Base-by-base conservation (phyloP, 2,113 vertebrate species). In the Crotophaga sulcirostris region DNA sequence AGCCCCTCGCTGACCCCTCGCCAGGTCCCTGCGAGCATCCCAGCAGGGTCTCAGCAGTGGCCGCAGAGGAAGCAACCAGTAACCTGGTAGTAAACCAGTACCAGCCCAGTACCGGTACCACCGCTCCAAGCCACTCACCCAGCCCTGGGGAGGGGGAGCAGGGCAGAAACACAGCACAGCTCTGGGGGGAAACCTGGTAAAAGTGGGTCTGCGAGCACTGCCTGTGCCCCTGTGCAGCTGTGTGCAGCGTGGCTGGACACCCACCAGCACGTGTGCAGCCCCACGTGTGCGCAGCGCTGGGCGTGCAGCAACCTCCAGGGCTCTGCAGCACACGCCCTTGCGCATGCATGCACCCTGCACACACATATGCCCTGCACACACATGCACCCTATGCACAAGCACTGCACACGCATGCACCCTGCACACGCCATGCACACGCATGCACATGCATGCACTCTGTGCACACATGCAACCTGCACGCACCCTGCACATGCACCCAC, bases 121-220 rank as follows among this genome's bases (percentile, higher is more conserved):
- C 70, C 9, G 7, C 23, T 10, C 36, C 64, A 33, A 3, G 6
- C 20, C n/a, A 2, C 49, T 13, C 8, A 8, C 12, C 11, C 31
- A 26, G 60, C 17, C 29, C 47, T 0, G 5, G 4, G 3, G 33
- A 19, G 5, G 28, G 4, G 34, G 26, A 51, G 16, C 12, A 25
- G 19, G 21, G 24, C 23, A 51, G 23, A 8, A 60, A 26, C 20
- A 7, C 2, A 0, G 19, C 3, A 1, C 49, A 56, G 59, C 6
- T 64, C 1, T 63, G 42, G 54, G 29, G 72, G 10, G 17, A 66
- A 62, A 63, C 4, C 26, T 4, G n/a, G 17, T 24, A 73, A 10
- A 36, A 13, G 0, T 5, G 3, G 56, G 89, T 28, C 7, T 24
- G 4, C 1, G 18, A 31, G 40, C 1, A 8, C 21, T 1, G 7